These are phyloP conservation scores for Chloromyia formosa DNA, from an alignment of 2,888 invertebrate genomes.

Conservation along the genomic window DNA sequence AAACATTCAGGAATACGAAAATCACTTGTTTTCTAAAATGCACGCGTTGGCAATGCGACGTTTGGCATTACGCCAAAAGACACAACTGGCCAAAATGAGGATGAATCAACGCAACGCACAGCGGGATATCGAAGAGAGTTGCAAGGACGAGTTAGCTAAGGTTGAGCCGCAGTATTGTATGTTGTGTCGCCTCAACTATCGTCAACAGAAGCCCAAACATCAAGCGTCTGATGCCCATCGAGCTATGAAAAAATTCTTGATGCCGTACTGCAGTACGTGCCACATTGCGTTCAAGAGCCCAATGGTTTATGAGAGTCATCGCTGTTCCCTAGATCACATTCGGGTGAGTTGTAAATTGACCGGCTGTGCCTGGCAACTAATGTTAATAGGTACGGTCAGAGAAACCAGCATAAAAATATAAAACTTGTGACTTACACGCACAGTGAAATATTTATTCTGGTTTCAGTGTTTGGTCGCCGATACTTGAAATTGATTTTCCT, in stretches of 20 bases:
- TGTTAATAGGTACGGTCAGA: too few species aligned
- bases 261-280: conserved; percentile 83
- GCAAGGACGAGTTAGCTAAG: conserved; percentile 69
- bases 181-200: conserved; percentile 79
- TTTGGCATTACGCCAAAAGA: conserved; percentile 78
- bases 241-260: conserved; percentile 84
- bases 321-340: conserved; percentile 82
- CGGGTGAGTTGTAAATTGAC: conserved; percentile 68
- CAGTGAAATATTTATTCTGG: too few species aligned
- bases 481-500: too few species aligned
- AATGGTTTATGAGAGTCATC: conserved; percentile 85
- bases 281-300: conserved; percentile 82
- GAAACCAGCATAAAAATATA: too few species aligned
- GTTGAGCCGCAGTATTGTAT: conserved; percentile 75
- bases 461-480: too few species aligned
- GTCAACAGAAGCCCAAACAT: conserved; percentile 79
- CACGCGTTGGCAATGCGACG: conserved; percentile 79
- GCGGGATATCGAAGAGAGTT: conserved; percentile 78
- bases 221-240: conserved; percentile 82
- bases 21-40: conserved; percentile 75
- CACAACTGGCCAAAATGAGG: conserved; percentile 79
- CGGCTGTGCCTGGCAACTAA: too few species aligned
- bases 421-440: too few species aligned
- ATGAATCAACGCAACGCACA: conserved; percentile 82
- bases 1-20: conserved; percentile 75